Conservation (phyloP, 2,888 invertebrate genomes). For the Chorisops tibialis region DNA sequence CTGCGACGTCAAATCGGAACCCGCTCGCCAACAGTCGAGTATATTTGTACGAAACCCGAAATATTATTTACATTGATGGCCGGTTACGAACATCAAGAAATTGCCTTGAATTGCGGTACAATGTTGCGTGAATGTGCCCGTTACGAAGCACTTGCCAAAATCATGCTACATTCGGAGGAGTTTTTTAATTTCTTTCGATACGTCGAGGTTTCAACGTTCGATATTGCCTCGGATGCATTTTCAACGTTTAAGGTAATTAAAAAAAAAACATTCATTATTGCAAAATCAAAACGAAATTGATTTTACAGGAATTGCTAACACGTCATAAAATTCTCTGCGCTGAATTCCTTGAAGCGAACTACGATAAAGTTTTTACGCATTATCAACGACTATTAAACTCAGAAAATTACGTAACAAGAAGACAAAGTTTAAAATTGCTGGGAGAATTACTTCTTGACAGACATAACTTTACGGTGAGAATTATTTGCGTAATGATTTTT, state of each 20-base stretch:
- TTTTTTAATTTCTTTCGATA: conserved; percentile 99
- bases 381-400: conserved; percentile 97
- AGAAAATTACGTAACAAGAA: conserved; percentile 98
- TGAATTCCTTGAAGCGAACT: conserved; percentile 97
- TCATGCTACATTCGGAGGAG: conserved; percentile 95
- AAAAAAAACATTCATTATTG: conserved; percentile 9
- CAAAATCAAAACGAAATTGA: background rate
- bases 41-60: conserved; percentile 96
- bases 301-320: conserved; percentile 79
- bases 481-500: conserved; percentile 3
- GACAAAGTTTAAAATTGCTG: conserved; percentile 96
- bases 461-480: conserved; percentile 93
- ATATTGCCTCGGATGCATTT: conserved; percentile 99
- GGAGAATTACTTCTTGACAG: conserved; percentile 96
- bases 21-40: conserved; percentile 95
- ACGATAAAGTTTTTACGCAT: conserved; percentile 95
- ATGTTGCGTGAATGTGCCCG: conserved; percentile 98
- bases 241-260: conserved; percentile 93
- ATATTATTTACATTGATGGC: conserved; percentile 95
- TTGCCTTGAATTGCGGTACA: conserved; percentile 97
- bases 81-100: conserved; percentile 98
- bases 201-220: conserved; percentile 99
- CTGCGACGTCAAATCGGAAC: conserved; percentile 97
- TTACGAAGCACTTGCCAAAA: conserved; percentile 97
- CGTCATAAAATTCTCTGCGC: conserved; percentile 95